Evolutionary conservation across 2,797 vertebrate genomes (phyloP).

Genomic region (Octomys mimax): DNA sequence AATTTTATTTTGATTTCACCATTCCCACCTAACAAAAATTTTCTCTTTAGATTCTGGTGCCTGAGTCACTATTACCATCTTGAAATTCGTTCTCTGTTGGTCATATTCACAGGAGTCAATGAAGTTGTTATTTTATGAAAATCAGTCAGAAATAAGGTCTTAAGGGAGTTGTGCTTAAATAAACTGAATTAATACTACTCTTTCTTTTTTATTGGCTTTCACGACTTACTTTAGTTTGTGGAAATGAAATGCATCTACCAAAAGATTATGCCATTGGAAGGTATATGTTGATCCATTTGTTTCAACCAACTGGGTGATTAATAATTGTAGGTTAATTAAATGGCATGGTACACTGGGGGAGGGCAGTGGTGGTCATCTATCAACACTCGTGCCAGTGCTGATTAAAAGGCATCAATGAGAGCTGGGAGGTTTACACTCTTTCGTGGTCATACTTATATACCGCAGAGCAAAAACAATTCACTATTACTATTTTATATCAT

Average conservation of each 20-base stretch:
- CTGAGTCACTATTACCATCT: background rate
- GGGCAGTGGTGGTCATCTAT: background rate
- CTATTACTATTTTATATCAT: background rate
- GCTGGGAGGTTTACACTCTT: background rate
- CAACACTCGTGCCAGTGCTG: background rate
- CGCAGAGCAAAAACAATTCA: background rate
- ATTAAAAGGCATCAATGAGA: background rate
- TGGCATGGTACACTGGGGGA: background rate
- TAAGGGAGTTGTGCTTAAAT: slow-evolving; percentile 11
- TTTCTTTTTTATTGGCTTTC: background rate
- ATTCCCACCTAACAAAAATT: background rate
- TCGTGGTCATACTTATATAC: background rate
- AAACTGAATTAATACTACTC: background rate
- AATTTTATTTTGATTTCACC: slow-evolving; percentile 38
- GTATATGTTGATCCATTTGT: background rate
- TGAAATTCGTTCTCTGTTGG: background rate
- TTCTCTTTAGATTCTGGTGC: background rate
- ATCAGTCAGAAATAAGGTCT: background rate
- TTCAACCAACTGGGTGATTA: background rate
- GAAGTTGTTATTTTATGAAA: slow-evolving; percentile 49
- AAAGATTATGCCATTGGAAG: background rate
- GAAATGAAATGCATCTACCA: slow-evolving; percentile 21
- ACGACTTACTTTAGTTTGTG: slow-evolving; percentile 27
- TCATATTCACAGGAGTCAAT: background rate
- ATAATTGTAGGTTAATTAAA: slow-evolving; percentile 36